phyloP scores from a whole-genome alignment of 2,113 vertebrate genomes.

The Tachycineta bicolor region DNA sequence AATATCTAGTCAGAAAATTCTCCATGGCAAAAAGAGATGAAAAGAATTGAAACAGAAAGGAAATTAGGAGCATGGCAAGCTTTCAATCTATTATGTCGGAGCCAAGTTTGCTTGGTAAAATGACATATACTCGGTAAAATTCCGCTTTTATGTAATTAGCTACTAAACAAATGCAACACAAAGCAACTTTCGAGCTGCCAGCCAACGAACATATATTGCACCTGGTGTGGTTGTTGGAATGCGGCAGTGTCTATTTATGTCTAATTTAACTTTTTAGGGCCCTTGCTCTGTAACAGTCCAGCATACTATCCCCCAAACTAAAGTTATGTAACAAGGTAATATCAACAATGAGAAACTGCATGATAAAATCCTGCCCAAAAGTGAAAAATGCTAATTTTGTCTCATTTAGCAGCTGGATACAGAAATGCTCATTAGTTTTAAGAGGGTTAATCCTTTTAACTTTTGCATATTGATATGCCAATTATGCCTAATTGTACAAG shows the following conservation, averaged over 20 bases:
- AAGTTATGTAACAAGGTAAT: conserved; percentile 91
- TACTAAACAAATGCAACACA: conserved; percentile 71
- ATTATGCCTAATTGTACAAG: conserved; percentile 96
- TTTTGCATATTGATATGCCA: conserved; percentile 99
- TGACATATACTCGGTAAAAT: conserved; percentile 76
- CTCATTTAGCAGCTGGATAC: conserved; percentile 94
- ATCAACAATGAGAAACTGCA: conserved; percentile 89
- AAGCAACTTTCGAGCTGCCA: conserved; percentile 77
- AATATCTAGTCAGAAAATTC: conserved; percentile 80
- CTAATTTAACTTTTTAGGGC: conserved; percentile 78
- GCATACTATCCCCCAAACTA: conserved; percentile 74
- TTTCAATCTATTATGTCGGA: conserved; percentile 72
- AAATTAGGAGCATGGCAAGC: conserved; percentile 79
- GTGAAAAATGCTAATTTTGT: conserved; percentile 96
- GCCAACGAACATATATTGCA: conserved; percentile 65
- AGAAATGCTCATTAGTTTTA: conserved; percentile 97
- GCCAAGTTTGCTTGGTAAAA: conserved; percentile 78
- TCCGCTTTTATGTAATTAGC: conserved; percentile 79
- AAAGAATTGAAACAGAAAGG: conserved; percentile 78
- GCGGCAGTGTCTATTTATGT: conserved; percentile 68
- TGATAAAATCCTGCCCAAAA: conserved; percentile 90
- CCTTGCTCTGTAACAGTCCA: conserved; percentile 69
- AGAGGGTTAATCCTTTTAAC: conserved; percentile 99
- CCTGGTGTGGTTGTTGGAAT: conserved; percentile 68
- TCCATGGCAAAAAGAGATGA: conserved; percentile 76